Conservation (phyloP, 2,888 invertebrate species). For the Gisinianus flammeolus region DNA sequence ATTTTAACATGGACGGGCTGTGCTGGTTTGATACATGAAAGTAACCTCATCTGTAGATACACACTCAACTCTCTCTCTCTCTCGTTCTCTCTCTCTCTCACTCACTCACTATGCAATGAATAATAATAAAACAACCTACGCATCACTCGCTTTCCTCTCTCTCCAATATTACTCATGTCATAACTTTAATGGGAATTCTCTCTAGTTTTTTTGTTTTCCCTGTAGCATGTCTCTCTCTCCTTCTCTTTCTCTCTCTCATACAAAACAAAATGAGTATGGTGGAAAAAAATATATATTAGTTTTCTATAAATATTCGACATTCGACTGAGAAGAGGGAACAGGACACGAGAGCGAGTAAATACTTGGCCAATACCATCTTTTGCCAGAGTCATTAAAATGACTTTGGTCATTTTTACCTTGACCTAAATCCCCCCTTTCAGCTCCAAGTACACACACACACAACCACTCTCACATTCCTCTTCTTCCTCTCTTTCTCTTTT, state of each 20-base stretch:
- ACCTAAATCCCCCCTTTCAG: constrained; percentile 12
- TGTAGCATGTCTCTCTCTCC: no score
- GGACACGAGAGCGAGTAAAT: background rate
- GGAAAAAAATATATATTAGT: no score
- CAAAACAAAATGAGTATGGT: no score
- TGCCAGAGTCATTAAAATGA: background rate
- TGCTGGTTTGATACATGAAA: constrained; percentile 11
- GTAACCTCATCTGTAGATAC: constrained; percentile 20
- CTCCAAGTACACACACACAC: constrained; percentile 9
- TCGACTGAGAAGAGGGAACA: background rate
- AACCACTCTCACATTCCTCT: constrained; percentile 18
- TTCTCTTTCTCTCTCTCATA: no score
- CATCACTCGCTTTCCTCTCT: no score
- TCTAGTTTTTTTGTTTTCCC: no score
- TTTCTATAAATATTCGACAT: no score
- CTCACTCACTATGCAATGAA: background rate
- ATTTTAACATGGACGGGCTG: background rate
- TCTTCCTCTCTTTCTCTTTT: background rate
- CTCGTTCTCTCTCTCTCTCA: background rate
- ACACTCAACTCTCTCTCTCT: background rate
- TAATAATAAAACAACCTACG: background rate
- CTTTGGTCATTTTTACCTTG: constrained; percentile 17
- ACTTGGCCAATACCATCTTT: no score
- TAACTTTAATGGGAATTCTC: no score
- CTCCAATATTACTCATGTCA: no score